A percentile compares a stretch with the other conserved stretches of the same genome.
Evolutionary conservation across 2,113 vertebrate genomes (phyloP).

Genomic region (Empidonax traillii): DNA sequence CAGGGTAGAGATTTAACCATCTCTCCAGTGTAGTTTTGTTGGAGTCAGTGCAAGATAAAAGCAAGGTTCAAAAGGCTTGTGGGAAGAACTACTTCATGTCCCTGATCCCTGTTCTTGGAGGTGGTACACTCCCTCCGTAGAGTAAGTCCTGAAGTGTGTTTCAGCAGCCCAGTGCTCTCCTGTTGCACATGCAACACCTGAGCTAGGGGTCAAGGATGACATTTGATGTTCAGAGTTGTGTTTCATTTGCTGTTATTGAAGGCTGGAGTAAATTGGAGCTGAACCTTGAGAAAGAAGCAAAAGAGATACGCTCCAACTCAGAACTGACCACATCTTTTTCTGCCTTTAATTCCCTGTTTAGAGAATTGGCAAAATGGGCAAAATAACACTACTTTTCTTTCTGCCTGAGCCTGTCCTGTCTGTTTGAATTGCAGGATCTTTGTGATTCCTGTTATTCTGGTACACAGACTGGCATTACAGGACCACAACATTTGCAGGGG

Average conservation of each 20-base stretch:
- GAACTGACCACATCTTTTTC: background rate
- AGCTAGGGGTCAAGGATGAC: background rate
- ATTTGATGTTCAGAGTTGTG: background rate
- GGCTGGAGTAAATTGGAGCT: background rate
- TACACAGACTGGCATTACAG: background rate
- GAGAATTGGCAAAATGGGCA: background rate
- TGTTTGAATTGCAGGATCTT: background rate
- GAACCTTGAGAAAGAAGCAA: background rate
- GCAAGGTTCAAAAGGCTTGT: background rate
- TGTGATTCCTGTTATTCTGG: background rate
- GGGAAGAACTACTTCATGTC: background rate
- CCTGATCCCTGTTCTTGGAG: background rate
- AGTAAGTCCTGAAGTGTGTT: background rate
- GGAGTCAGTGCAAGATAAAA: background rate
- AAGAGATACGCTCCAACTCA: background rate
- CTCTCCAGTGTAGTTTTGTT: background rate
- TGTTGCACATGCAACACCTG: background rate
- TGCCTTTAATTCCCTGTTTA: background rate
- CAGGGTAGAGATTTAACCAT: background rate
- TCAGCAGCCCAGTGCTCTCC: background rate
- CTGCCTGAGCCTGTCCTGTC: background rate
- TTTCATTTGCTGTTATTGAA: background rate
- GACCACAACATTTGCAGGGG: background rate
- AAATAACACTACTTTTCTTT: background rate
- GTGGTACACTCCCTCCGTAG: accelerated